phyloP scores from a whole-genome alignment of 2,113 vertebrate genomes.

The Entosphenus tridentatus region DNA sequence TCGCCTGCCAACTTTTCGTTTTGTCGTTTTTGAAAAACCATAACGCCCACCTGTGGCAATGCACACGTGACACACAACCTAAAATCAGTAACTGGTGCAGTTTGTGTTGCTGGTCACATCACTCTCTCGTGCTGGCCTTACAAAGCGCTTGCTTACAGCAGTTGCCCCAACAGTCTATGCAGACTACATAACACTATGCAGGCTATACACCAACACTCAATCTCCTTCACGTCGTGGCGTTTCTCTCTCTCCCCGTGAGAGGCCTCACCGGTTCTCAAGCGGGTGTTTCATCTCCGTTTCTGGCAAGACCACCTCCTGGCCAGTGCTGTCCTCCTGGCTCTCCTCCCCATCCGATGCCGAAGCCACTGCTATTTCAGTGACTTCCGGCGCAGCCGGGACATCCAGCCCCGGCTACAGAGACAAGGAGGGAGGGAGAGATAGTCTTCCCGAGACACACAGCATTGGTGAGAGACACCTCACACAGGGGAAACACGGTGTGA shows the following conservation, averaged over 20 bases:
- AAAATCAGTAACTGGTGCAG: neutral
- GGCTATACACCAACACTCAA: neutral
- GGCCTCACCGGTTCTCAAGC: conserved; percentile 7
- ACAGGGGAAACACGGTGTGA: too few species aligned
- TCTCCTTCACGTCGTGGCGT: neutral
- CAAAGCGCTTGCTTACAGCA: neutral
- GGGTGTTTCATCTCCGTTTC: conserved; percentile 6
- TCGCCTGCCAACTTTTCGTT: conserved; percentile 44
- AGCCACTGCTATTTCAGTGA: too few species aligned
- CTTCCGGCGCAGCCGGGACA: too few species aligned
- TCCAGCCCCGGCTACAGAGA: too few species aligned
- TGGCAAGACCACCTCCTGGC: too few species aligned
- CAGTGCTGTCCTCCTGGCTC: too few species aligned
- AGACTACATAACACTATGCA: neutral
- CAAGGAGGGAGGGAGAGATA: too few species aligned
- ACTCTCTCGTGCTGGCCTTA: neutral
- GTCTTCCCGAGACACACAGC: too few species aligned
- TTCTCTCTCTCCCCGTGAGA: neutral
- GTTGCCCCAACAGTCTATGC: neutral
- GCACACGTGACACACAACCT: conserved; percentile 1
- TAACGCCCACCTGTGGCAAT: conserved; percentile 30
- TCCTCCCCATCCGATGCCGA: too few species aligned
- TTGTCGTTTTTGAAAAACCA: conserved; percentile 58
- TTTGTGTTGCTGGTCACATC: neutral
- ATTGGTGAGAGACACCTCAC: too few species aligned